Evolutionary conservation across 2,888 invertebrate species (phyloP), one percentile per base, ranked within the genome.

Genomic region (Nemoura dubitans): DNA sequence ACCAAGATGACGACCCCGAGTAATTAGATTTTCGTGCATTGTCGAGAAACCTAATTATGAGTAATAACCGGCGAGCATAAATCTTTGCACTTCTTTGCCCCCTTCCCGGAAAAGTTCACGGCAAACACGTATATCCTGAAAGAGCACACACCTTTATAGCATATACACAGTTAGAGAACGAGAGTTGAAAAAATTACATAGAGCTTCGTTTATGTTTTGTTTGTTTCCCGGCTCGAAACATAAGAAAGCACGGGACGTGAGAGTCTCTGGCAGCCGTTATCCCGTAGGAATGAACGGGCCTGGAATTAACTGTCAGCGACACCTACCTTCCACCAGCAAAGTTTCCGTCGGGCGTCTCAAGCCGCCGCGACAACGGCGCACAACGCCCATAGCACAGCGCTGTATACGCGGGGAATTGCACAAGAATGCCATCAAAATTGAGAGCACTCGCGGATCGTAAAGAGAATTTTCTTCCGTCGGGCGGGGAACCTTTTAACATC

Each of bases 391-490:
- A n/a, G 78, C 80, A 76, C 76, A 85, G 82, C 80, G 30, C 36
- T 36, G 10, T n/a, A n/a, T n/a, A n/a, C n/a, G n/a, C 83, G 25
- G n/a, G 83, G 42, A 83, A 36, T 25, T 7, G 83, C 25, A 85
- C 85, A 82, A 86, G 86, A 86, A 86, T 86, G 82, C 87, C 36
- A 85, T 85, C 78, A 87, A 87, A n/a, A 87, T 87, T 87, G 87
- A 85, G 85, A 85, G 85, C 59, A 21, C 16, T 21, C 83, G 76
- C 85, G 77, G 76, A 81, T 85, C 85, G 85, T 87, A 87, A 87
- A 85, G 87, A 43, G 21, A 83, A 42, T 25, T 83, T 27, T 78
- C 16, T 16, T 78, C 59, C 2, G 16, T 10, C 59, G 59, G 2
- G n/a, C n/a, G n/a, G n/a, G n/a, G n/a, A n/a, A 7, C 59, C 21